Evolutionary conservation across 2,888 invertebrate species (phyloP).

Genomic region (Carpatolechia fugitivella): DNA sequence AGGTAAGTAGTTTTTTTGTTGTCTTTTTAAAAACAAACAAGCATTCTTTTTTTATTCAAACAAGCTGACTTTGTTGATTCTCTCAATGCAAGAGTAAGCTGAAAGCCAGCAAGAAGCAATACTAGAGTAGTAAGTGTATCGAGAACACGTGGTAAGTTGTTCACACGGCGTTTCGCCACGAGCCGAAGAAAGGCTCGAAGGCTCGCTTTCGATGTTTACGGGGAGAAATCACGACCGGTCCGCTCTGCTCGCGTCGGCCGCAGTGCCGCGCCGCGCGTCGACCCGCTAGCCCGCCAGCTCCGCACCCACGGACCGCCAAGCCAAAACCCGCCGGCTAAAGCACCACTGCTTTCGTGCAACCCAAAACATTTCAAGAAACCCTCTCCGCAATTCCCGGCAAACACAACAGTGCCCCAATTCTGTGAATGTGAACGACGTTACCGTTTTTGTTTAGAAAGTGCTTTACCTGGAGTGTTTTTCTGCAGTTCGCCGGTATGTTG

Average conservation of each 20-base stretch:
- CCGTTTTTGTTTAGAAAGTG: constrained; percentile 50
- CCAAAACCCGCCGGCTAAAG: constrained; percentile 16
- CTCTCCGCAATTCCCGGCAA: constrained; percentile 10
- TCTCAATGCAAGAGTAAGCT: too few relatives aligned
- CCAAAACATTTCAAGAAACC: constrained; percentile 21
- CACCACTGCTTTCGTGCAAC: constrained; percentile 25
- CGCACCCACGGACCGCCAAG: constrained; percentile 8
- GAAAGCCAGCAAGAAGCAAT: too few relatives aligned
- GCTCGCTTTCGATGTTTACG: constrained; percentile 76
- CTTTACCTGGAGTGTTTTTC: constrained; percentile 56
- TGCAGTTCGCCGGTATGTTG: constrained; percentile 57
- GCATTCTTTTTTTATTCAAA: too few relatives aligned
- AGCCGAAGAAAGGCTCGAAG: constrained; percentile 68
- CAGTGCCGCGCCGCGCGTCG: constrained; percentile 48
- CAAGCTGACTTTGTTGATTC: too few relatives aligned
- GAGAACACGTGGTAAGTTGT: constrained; percentile 44
- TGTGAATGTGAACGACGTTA: constrained; percentile 17
- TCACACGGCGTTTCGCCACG: constrained; percentile 57
- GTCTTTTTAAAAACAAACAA: too few relatives aligned
- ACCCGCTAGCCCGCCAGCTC: constrained; percentile 17
- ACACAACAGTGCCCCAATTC: constrained; percentile 5
- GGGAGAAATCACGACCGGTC: constrained; percentile 76
- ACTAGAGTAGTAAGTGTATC: too few relatives aligned
- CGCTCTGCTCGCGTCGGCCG: constrained; percentile 18
- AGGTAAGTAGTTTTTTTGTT: too few relatives aligned